Evolutionary conservation across 37 sponge, comb jelly and placozoan species (phyloP).

Genomic region (Beroe forskalii): DNA sequence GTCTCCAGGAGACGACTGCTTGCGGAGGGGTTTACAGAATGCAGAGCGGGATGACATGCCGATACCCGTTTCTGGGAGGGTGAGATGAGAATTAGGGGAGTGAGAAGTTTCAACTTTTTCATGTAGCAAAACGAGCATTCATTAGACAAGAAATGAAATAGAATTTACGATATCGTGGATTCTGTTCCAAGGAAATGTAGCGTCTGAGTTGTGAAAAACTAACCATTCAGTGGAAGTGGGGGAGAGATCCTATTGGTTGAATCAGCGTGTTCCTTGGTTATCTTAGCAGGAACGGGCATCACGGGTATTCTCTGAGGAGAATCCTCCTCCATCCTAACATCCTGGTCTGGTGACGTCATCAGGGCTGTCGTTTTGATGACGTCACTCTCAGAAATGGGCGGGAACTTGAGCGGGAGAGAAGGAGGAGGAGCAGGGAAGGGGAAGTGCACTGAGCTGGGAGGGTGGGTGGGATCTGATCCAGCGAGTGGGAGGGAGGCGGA

Average conservation of each 20-base stretch:
- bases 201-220: too few relatives aligned
- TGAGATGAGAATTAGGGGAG: too few relatives aligned
- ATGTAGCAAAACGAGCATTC: too few relatives aligned
- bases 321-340: too few relatives aligned
- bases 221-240: neutral
- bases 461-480: too few relatives aligned
- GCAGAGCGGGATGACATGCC: neutral
- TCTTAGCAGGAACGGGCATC: neutral
- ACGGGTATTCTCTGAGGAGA: neutral
- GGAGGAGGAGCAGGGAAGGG: neutral
- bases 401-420: neutral
- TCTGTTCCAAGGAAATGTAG: too few relatives aligned
- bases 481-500: too few relatives aligned
- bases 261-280: conserved; percentile 8
- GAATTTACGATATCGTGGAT: too few relatives aligned
- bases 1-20: neutral
- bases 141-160: too few relatives aligned
- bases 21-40: neutral
- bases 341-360: too few relatives aligned
- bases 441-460: neutral
- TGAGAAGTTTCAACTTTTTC: too few relatives aligned
- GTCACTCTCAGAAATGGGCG: neutral
- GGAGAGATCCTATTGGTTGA: conserved; percentile 8
- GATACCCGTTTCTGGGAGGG: conserved; percentile 15
- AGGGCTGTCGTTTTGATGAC: too few relatives aligned